These are phyloP conservation scores for Alosa sapidissima DNA, from an alignment of 2,797 vertebrate species.

Conservation along the genomic window DNA sequence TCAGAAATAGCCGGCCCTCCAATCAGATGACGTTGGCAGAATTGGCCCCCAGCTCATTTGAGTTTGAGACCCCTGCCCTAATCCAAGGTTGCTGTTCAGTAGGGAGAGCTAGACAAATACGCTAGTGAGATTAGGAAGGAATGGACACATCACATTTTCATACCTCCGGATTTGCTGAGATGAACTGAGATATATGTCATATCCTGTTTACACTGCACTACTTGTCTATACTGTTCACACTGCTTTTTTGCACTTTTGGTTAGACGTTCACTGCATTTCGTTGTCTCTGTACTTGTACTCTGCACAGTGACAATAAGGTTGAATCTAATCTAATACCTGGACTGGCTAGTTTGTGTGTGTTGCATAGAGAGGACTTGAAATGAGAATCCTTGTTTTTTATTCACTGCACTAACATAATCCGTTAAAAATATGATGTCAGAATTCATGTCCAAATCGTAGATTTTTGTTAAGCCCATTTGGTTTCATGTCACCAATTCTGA, in stretches of 20 bases:
- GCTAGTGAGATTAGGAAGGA: background rate
- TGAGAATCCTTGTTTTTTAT: background rate
- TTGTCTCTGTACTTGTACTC: no score
- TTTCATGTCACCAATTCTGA: slow-evolving; percentile 10
- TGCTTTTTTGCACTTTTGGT: no score
- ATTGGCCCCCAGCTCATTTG: no score
- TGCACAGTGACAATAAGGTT: no score
- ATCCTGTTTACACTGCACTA: no score
- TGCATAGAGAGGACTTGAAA: background rate
- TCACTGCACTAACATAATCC: background rate
- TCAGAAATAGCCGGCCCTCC: no score
- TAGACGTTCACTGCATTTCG: no score
- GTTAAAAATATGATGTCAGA: background rate
- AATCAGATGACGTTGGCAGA: no score
- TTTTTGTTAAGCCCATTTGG: background rate
- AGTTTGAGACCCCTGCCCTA: no score
- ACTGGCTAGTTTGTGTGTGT: background rate
- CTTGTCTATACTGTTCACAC: no score
- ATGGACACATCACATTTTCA: background rate
- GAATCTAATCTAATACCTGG: no score
- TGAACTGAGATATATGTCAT: background rate
- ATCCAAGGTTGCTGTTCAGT: background rate
- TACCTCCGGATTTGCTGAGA: background rate
- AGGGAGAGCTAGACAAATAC: background rate
- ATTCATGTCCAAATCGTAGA: background rate